Conservation (phyloP, 2,113 vertebrate genomes). For the Campylomormyrus numenius region DNA sequence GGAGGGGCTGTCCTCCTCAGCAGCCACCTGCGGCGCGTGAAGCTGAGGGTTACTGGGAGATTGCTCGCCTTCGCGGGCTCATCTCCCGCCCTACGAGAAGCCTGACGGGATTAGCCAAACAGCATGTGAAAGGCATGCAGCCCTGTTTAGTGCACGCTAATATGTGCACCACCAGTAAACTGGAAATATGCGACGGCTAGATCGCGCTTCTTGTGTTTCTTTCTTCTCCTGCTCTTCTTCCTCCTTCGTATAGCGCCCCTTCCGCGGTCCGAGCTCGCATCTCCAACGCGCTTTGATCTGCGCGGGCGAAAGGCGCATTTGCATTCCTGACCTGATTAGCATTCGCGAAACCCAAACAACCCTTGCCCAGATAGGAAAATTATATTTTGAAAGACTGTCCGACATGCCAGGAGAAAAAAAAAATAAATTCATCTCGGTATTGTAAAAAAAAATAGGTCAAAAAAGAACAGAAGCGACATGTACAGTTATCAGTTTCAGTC, state of each 20-base stretch:
- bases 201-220: conserved; percentile 47
- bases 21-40: conserved; percentile 48
- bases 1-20: conserved; percentile 51
- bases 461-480: not conserved
- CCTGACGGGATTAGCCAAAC: conserved; percentile 58
- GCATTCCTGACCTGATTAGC: conserved; percentile 12
- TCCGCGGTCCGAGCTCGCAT: not conserved
- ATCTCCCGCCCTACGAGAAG: conserved; percentile 43
- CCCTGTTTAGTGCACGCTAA: conserved; percentile 55
- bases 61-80: conserved; percentile 54
- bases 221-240: conserved; percentile 25
- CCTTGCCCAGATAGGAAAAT: conserved; percentile 6
- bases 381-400: conserved; percentile 15
- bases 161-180: conserved; percentile 46
- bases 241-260: not conserved
- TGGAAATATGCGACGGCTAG: conserved; percentile 49
- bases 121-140: conserved; percentile 56
- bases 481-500: not conserved
- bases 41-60: conserved; percentile 47
- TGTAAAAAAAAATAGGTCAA: conserved; percentile 7
- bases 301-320: not conserved
- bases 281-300: conserved; percentile 14
- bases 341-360: not conserved
- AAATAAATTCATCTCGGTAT: not conserved
- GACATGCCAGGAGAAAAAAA: not conserved